phyloP scores from a whole-genome alignment of 37 sponge, comb jelly and placozoan species.

The Halichondria panicea region DNA sequence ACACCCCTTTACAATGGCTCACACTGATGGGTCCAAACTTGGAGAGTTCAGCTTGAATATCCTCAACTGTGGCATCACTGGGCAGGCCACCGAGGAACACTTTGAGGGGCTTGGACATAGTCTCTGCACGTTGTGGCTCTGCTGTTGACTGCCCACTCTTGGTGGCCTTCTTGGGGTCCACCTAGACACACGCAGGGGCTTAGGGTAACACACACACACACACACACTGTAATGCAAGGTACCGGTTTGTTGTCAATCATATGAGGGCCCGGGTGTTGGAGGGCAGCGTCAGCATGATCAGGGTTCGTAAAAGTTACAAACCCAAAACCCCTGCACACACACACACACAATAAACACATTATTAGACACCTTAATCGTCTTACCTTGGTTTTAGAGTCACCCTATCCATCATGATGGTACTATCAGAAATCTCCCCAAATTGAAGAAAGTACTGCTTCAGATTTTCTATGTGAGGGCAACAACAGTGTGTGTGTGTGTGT shows the following conservation, averaged over 20 bases:
- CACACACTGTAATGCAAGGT: not conserved
- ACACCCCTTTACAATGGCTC: too few species aligned
- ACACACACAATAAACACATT: not conserved
- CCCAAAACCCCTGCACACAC: slow-evolving; percentile 64
- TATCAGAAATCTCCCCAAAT: slow-evolving; percentile 65
- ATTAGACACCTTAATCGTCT: not conserved
- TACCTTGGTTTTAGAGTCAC: slow-evolving; percentile 39
- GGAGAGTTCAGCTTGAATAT: too few species aligned
- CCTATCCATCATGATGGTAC: slow-evolving; percentile 57
- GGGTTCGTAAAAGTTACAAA: slow-evolving; percentile 69
- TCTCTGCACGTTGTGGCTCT: too few species aligned
- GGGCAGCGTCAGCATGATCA: slow-evolving; percentile 14
- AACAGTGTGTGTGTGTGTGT: too few species aligned
- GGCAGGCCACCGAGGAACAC: too few species aligned
- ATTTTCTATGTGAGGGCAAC: slow-evolving; percentile 3
- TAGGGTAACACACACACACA: not conserved
- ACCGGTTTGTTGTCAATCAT: slow-evolving; percentile 52
- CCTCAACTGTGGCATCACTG: too few species aligned
- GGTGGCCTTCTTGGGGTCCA: slow-evolving; percentile 67
- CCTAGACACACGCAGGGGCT: slow-evolving; percentile 9
- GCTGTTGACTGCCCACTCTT: not conserved
- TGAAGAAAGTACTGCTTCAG: slow-evolving; percentile 53
- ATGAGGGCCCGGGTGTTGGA: slow-evolving; percentile 17
- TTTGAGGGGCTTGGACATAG: too few species aligned
- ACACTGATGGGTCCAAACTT: too few species aligned